These are phyloP conservation scores for Spheniscus humboldti DNA, from an alignment of 2,797 vertebrate species.

Conservation along the genomic window DNA sequence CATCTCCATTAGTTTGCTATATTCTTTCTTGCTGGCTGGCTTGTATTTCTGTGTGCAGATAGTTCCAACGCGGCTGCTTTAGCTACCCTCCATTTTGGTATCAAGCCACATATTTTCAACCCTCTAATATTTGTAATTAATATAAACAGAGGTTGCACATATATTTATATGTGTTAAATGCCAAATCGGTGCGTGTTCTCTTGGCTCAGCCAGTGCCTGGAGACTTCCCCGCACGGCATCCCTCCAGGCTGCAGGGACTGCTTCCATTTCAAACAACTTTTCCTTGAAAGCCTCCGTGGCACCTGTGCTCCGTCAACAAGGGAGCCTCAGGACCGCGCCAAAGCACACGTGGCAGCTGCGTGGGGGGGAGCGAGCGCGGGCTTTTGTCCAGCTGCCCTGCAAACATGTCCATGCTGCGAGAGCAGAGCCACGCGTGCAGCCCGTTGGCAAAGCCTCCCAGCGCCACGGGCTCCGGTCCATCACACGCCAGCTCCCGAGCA, in stretches of 20 bases:
- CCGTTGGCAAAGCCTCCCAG: fast-evolving
- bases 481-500: fast-evolving
- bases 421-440: not conserved
- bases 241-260: not conserved
- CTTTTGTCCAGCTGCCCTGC: not conserved
- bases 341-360: not conserved
- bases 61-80: not conserved
- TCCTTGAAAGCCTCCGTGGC: not conserved
- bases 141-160: not conserved
- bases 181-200: not conserved
- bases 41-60: not conserved
- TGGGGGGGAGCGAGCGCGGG: not conserved
- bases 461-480: not conserved
- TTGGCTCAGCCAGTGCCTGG: not conserved
- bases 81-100: not conserved
- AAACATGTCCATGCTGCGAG: not conserved
- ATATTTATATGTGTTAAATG: not conserved
- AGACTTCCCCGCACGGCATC: not conserved
- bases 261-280: constrained; percentile 2
- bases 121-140: constrained; percentile 1
- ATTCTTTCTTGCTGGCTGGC: not conserved
- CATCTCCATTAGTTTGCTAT: not conserved
- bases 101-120: constrained; percentile 8
- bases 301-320: not conserved
- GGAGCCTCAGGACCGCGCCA: not conserved